Conservation (phyloP, 2,797 vertebrate genomes). For the Gobio occitaniae region DNA sequence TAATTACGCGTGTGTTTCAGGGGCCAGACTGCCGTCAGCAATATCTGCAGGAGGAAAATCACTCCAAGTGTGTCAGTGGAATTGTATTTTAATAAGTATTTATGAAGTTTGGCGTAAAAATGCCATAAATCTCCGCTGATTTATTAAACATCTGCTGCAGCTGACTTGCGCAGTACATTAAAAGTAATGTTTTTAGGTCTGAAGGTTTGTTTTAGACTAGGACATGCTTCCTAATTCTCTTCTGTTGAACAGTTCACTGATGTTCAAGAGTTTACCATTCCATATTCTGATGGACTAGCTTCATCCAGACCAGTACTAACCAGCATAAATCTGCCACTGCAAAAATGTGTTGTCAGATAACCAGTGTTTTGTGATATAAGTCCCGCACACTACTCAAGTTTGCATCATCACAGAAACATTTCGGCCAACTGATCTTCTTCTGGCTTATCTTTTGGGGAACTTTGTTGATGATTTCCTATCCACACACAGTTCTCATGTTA, state of each 20-base stretch:
- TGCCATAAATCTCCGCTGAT: neutral
- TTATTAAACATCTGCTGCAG: neutral
- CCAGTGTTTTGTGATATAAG: neutral
- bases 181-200: neutral
- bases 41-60: slow-evolving; percentile 22
- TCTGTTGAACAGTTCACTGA: neutral
- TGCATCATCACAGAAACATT: neutral
- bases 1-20: slow-evolving; percentile 32
- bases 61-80: slow-evolving; percentile 34
- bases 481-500: too few relatives aligned
- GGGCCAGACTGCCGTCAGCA: slow-evolving; percentile 33
- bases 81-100: slow-evolving; percentile 40
- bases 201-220: neutral
- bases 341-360: too few relatives aligned
- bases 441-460: neutral
- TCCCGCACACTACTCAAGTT: neutral
- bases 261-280: neutral
- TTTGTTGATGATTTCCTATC: neutral
- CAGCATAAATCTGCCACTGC: neutral
- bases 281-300: neutral
- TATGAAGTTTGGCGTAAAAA: slow-evolving; percentile 13
- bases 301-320: neutral
- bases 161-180: neutral
- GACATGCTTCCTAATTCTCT: neutral
- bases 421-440: neutral